Conservation (phyloP, 37 sponge, comb jelly and placozoan species). For the Halichondria panicea region DNA sequence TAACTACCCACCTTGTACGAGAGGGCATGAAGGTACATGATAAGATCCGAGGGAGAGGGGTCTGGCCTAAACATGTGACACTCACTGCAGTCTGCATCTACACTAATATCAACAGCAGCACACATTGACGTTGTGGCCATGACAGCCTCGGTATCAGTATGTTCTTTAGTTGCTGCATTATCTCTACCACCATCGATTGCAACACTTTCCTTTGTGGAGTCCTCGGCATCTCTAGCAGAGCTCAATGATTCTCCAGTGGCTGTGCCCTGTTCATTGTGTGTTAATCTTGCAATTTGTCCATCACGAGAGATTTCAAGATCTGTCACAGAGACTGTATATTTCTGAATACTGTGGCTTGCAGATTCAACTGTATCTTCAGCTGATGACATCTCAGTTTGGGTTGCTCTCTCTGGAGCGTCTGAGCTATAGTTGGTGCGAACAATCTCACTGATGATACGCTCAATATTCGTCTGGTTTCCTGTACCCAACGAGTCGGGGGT, state of each 20-base stretch:
- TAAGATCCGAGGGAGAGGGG: slow-evolving; percentile 73
- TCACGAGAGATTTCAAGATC: too few relatives aligned
- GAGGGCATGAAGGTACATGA: slow-evolving; percentile 93
- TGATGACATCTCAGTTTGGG: background rate
- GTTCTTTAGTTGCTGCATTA: too few relatives aligned
- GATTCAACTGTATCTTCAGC: background rate
- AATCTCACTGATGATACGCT: slow-evolving; percentile 34
- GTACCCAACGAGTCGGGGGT: too few relatives aligned
- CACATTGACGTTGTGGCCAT: background rate
- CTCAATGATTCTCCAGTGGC: too few relatives aligned
- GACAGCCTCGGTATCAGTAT: too few relatives aligned
- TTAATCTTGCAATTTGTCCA: too few relatives aligned
- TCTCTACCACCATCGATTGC: too few relatives aligned
- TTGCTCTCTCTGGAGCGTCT: background rate
- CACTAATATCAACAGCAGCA: background rate
- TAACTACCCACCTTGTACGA: slow-evolving; percentile 64
- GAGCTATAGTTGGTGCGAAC: slow-evolving; percentile 20
- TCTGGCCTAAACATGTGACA: slow-evolving; percentile 51
- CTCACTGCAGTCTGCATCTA: slow-evolving; percentile 80
- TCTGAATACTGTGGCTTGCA: background rate
- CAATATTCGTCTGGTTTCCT: slow-evolving; percentile 28
- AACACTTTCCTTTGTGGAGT: too few relatives aligned
- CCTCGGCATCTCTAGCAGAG: too few relatives aligned
- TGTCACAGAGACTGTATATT: too few relatives aligned
- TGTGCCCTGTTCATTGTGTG: too few relatives aligned